Evolutionary conservation across 2,113 vertebrate genomes (phyloP).

Genomic region (Eptesicus fuscus): DNA sequence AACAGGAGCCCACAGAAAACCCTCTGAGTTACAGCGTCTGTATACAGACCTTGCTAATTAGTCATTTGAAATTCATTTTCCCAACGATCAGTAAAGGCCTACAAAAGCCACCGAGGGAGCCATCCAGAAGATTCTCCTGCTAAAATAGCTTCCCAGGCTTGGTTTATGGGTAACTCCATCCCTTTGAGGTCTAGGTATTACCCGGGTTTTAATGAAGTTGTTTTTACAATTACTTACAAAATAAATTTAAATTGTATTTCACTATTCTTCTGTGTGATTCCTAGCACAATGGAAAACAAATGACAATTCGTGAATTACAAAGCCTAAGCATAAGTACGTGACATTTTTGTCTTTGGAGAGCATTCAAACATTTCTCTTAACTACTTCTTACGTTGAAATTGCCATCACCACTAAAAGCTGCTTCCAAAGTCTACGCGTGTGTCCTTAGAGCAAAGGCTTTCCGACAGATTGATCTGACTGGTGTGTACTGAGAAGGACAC

Average conservation of each 20-base stretch:
- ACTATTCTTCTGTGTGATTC: constrained; percentile 10
- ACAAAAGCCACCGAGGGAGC: neutral
- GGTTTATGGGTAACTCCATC: neutral
- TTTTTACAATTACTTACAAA: constrained; percentile 1
- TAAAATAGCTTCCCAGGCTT: neutral
- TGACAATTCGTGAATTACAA: constrained; percentile 9
- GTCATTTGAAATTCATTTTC: constrained; percentile 4
- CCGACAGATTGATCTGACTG: neutral
- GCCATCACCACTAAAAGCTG: constrained; percentile 23
- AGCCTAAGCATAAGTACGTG: neutral
- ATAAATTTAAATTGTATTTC: constrained; percentile 9
- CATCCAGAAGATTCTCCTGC: neutral
- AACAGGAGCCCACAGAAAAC: neutral
- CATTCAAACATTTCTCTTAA: constrained; percentile 36
- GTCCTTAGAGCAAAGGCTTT: neutral
- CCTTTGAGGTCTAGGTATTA: neutral
- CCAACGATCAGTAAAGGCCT: neutral
- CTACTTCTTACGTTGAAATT: constrained; percentile 35
- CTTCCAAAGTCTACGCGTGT: neutral
- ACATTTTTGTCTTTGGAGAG: constrained; percentile 28
- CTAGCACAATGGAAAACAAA: constrained; percentile 21
- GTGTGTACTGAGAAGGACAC: neutral
- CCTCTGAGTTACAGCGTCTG: neutral
- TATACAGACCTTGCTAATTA: neutral
- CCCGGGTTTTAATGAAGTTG: neutral